These are phyloP conservation scores for Pygathrix nemaeus DNA, from an alignment of 2,113 vertebrate species.

Conservation along the genomic window DNA sequence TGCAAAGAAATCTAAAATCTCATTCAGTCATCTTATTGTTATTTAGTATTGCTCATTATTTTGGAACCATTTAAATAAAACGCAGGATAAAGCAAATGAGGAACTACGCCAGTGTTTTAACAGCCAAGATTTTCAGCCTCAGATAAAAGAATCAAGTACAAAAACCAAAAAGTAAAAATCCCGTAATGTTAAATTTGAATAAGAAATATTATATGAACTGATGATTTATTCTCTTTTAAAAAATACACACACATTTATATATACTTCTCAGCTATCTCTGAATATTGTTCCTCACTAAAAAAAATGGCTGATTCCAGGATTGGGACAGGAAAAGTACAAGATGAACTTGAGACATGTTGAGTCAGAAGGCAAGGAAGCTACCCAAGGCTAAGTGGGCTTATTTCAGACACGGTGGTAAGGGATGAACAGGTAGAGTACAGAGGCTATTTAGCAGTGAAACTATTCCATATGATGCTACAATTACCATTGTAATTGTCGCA, in stretches of 20 bases:
- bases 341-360: not conserved
- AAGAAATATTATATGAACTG: not conserved
- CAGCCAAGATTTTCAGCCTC: not conserved
- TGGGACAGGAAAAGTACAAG: not conserved
- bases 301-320: not conserved
- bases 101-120: not conserved
- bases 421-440: not conserved
- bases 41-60: not conserved
- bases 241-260: not conserved
- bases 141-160: slow-evolving; percentile 8
- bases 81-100: not conserved
- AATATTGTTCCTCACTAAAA: not conserved
- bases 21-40: not conserved
- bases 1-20: not conserved
- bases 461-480: not conserved
- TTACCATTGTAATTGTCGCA: no score
- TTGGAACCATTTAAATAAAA: not conserved
- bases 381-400: not conserved
- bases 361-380: not conserved
- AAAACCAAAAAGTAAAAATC: not conserved
- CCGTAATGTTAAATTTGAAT: not conserved
- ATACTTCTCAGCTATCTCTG: not conserved
- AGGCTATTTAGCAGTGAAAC: not conserved
- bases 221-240: not conserved
- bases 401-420: not conserved